Base-by-base conservation (phyloP, 2,888 invertebrate species). In the Ischnus inquisitorius region DNA sequence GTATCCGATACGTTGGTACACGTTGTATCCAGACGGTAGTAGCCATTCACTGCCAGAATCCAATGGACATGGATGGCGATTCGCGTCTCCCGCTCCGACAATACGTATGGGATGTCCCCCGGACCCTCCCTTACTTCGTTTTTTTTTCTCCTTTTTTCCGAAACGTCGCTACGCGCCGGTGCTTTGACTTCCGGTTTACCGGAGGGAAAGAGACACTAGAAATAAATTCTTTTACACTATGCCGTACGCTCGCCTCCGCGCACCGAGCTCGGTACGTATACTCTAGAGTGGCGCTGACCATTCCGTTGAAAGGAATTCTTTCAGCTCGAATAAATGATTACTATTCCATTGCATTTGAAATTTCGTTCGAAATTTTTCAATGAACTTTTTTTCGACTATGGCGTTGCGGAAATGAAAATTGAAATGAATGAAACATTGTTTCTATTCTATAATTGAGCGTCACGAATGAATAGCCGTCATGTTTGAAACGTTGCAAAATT, bases 1-100 rank as follows among this genome's bases (percentile, higher is more conserved):
- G 51, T 68, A 57, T 57, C 41, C 54, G 28, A 43, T 57, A 54
- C 41, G 41, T 51, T 25, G 76, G 46, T 46, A 46, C 62, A 60
- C 54, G 69, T 57, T 54, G 64, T 69, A 65, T 48, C 25, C 25
- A 28, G 8, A 48, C 43, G 34, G 19, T 3, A 28, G 48, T 43
- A 69, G 68, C 62, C 64, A 69, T 83, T 79, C 74, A 74, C 75
- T 54, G 46, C 62, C 48, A 16, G 39, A 62, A 75, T 75, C 25
- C 60, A 75, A 80, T 68, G 75, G 43, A 34, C 16, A 34, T 22
- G 12, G 71, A 67, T 34, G 12, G 57, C 46, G 19, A 41, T 12
- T 25, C 74, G 41, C 79, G 28, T 54, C 54, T 25, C 22, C 51
- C 68, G 41, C 28, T 60, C 60, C 25, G 19, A 12, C 60, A 48